These are phyloP conservation scores for Rhinogobius similis DNA, from an alignment of 2,113 vertebrate genomes.

Conservation along the genomic window DNA sequence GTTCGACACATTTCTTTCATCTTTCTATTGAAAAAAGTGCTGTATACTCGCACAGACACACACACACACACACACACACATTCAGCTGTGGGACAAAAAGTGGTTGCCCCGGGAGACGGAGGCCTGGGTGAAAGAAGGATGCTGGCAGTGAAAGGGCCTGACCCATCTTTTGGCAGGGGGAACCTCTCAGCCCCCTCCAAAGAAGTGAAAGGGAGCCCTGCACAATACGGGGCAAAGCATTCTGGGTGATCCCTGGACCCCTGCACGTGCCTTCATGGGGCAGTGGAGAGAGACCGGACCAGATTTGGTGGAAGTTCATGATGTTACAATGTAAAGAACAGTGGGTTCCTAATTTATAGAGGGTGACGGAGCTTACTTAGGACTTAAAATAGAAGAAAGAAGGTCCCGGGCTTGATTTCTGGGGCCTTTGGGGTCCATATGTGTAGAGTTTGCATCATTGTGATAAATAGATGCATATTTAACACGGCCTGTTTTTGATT, in stretches of 20 bases:
- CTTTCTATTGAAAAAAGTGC: conserved; percentile 55
- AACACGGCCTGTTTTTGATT: too few species aligned
- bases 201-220: conserved; percentile 70
- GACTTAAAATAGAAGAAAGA: background rate
- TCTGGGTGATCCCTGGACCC: conserved; percentile 78
- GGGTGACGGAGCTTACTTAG: background rate
- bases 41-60: conserved; percentile 23
- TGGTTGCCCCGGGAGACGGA: conserved; percentile 77
- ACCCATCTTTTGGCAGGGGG: conserved; percentile 75
- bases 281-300: conserved; percentile 27
- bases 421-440: background rate
- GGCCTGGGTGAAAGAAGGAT: conserved; percentile 76
- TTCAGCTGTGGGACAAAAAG: conserved; percentile 24
- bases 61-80: conserved; percentile 57
- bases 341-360: background rate
- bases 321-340: background rate
- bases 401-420: background rate
- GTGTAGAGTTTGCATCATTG: background rate
- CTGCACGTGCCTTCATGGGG: conserved; percentile 74
- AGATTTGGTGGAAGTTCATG: conserved; percentile 17
- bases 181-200: conserved; percentile 65
- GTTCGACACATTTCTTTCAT: conserved; percentile 75
- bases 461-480: too few species aligned
- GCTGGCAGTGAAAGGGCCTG: conserved; percentile 73
- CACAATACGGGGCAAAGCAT: conserved; percentile 77